Evolutionary conservation across 1,140 invertebrate species (phyloP), one percentile per base, ranked within the genome.

Genomic region (Brachystomella parvula): DNA sequence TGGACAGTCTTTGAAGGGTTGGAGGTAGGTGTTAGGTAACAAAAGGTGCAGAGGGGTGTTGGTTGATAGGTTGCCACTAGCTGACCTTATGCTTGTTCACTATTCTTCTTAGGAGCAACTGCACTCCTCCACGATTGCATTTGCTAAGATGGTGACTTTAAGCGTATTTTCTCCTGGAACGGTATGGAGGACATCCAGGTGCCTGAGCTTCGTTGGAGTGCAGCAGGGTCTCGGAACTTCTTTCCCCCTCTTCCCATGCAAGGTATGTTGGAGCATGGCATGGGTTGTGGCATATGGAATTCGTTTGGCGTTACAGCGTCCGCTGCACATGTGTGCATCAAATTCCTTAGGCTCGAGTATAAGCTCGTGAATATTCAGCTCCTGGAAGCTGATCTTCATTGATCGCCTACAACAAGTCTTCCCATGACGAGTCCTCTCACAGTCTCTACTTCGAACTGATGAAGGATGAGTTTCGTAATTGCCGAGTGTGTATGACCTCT

Each of bases 101-200:
- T 39, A 39, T 19, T 19, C 19, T 68, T 1, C 31, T 78, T 82
- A 89, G 57, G 85, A 86, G 77, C 88, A 89, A 57, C 85, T 86
- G 76, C 88, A 89, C 75, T 88, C 86, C 29, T 84, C 72, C 21
- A 89, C 86, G 70, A 82, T 81, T 81, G 88, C 88, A 70, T 88
- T 83, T 68, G 84, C 83, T 85, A 87, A 87, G 32, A 82, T 83
- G 17, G 86, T 83, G 31, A 88, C 82, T 67, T 85, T 84, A n/a
- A 89, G 76, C 74, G 83, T 84, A 3, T 81, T 81, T 1, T 78
- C 76, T 35, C 58, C 49, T 19, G 64, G 66, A 71, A 87, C 83
- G 3, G 85, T 79, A 71, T 87, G 83, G 39, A 89, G 76, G 67
- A 89, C 83, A 75, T 87, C 83, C 29, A 89, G 76, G 44, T 84